phyloP scores from a whole-genome alignment of 2,888 invertebrate genomes.

The Eumacrocentrus americanus region DNA sequence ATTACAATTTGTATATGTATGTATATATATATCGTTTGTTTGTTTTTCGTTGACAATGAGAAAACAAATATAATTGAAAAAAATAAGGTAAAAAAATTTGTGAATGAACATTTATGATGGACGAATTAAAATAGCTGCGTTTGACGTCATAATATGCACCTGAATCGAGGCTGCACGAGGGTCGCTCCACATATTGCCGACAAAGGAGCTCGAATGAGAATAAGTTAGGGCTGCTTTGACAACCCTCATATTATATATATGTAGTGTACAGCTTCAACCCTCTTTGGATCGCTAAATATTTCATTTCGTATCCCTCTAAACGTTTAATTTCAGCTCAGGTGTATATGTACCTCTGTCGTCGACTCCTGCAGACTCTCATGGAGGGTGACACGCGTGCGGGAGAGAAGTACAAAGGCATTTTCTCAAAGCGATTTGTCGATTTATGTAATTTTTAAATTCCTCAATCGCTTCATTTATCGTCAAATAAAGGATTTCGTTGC shows the following conservation, averaged over 20 bases:
- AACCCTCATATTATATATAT: conserved; percentile 19
- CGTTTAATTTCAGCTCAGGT: conserved; percentile 59
- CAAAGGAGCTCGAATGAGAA: conserved; percentile 42
- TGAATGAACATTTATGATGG: conserved; percentile 26
- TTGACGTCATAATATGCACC: conserved; percentile 38
- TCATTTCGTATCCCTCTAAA: conserved; percentile 56
- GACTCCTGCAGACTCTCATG: too few relatives aligned
- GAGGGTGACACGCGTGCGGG: conserved; percentile 7
- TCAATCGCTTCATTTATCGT: conserved; percentile 1
- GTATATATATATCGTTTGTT: too few relatives aligned
- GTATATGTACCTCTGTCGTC: conserved; percentile 35
- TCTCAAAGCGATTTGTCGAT: neutral
- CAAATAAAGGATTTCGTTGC: neutral
- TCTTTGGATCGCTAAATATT: conserved; percentile 56
- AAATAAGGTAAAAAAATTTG: neutral
- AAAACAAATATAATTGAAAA: too few relatives aligned
- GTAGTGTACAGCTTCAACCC: conserved; percentile 29
- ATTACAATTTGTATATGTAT: too few relatives aligned
- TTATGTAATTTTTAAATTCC: conserved; percentile 18
- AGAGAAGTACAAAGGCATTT: conserved; percentile 18
- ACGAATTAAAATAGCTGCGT: conserved; percentile 29
- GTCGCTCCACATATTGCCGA: conserved; percentile 37
- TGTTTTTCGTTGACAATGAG: neutral
- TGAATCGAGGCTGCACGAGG: conserved; percentile 24
- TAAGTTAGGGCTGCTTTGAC: conserved; percentile 25